Evolutionary conservation across 2,888 invertebrate genomes (phyloP).

Genomic region (Seladonia tumulorum): DNA sequence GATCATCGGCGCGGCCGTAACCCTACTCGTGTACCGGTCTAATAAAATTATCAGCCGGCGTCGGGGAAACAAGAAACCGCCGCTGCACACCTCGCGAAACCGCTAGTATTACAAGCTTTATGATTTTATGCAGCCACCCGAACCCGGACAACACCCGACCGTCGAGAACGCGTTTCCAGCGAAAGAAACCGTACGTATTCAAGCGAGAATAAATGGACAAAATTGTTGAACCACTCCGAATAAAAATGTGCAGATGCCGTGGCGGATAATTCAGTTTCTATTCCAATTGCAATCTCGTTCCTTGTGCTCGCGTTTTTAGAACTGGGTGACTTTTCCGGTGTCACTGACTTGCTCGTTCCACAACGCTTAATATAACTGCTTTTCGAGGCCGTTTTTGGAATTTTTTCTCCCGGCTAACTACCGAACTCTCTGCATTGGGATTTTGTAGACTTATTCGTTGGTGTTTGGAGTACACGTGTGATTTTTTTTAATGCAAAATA

Average conservation of each 20-base stretch:
- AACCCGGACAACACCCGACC: constrained; percentile 21
- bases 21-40: constrained; percentile 1
- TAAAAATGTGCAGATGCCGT: neutral
- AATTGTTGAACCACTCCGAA: neutral
- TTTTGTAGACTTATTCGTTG: neutral
- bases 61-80: constrained; percentile 21
- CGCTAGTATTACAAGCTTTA: constrained; percentile 45
- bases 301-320: too few species aligned
- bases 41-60: constrained; percentile 48
- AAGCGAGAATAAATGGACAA: neutral
- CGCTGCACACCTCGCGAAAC: constrained; percentile 21
- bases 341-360: too few species aligned
- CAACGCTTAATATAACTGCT: too few species aligned
- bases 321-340: too few species aligned
- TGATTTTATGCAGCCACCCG: constrained; percentile 34
- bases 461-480: neutral
- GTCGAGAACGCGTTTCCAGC: constrained; percentile 16
- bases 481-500: neutral
- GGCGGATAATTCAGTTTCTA: neutral
- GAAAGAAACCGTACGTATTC: neutral
- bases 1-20: constrained; percentile 1
- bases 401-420: neutral
- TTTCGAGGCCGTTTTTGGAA: neutral
- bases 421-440: neutral
- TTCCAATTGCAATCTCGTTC: neutral